Base-by-base conservation (phyloP, 1,140 invertebrate genomes). In the Melitaea cinxia region DNA sequence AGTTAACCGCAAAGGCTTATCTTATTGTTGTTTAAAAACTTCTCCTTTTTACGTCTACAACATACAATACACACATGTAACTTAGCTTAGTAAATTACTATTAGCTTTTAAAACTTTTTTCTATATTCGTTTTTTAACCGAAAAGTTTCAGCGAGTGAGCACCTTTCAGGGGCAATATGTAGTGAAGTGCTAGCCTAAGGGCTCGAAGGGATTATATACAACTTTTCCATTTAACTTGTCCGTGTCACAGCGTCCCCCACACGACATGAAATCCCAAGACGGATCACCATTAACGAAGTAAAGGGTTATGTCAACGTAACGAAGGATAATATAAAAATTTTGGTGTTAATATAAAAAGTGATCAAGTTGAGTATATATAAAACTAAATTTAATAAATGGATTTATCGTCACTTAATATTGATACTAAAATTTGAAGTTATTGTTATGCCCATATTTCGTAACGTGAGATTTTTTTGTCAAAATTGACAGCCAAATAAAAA, bases 211-310 rank as follows among this genome's bases (percentile, higher is more conserved):
- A 7, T 10, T 47, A 21, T 21, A 12, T 23, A 47, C 72, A 84
- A 84, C 79, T 84, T 84, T 84, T 75, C 72, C 78, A 82, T 84
- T 82, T 82, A 84, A 82, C 77, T 82, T 75, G 24, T 59, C 49
- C 49, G 35, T 62, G 23, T 57, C 35, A 57, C 54, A 14, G 2
- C 17, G 37, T n/a, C 21, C 33, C 21, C 21, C 42, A 42, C 37
- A 26, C 21, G 24, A 14, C 54, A 45, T 42, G 35, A 39, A 57
- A 42, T 57, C 54, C 54, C 54, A 57, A 45, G 54, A 57, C 23
- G 23, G 35, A 26, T 42, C n/a, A 14, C 7, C 54, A 57, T 57
- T 57, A 57, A 39, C 54, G 21, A 57, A 45, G 54, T 45, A 42
- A 56, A 42, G 54, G 54, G 54, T 33, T 10, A 42, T 56, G 54